Base-by-base conservation (phyloP, 2,888 invertebrate species). In the Yponomeuta plumbellus region DNA sequence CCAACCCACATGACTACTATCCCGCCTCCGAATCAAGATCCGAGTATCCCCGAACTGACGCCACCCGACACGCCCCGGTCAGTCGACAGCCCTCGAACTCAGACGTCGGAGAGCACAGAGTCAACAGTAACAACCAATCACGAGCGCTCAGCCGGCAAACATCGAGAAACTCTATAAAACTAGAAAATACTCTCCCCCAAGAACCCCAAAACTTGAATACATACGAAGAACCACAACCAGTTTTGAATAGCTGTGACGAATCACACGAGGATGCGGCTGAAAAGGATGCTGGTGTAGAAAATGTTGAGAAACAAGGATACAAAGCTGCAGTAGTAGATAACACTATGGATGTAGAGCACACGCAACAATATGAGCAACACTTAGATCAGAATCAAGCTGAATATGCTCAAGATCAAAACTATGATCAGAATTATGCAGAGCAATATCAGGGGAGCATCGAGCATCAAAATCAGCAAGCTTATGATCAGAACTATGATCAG, bases 41-140 rank as follows among this genome's bases (percentile, higher is more conserved):
- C 78, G 75, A 83, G 80, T 63, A 88, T 90, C 61, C 88, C 88
- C 65, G 90, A 88, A 73, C 71, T 87, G 80, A 88, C 80, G 68
- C 91, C 91, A 22, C 88, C 87, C 70, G 85, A 83, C 66, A 84
- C 86, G 1, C 88, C 85, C 13, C 61, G 57, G 20, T 67, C 67
- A 59, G 61, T 34, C 11, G 67, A 65, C 61, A 68, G 66, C 52
- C 67, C 59, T 58, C 78, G 76, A 70, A 74, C 75, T 65, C 76
- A 76, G 72, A 78, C 73, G 66, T 66, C 70, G 59, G 69, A 67
- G 57, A 64, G 21, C 71, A 76, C 73, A 39, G 73, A 74, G 68
- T 69, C 74, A 70, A 80, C 76, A 67, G 71, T 68, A 69, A 79
- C 68, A 23, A 26, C 20, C 61, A 61, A 66, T 62, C 62, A 20